Evolutionary conservation across 2,888 invertebrate species (phyloP).

Genomic region (Phyllotreta striolata): DNA sequence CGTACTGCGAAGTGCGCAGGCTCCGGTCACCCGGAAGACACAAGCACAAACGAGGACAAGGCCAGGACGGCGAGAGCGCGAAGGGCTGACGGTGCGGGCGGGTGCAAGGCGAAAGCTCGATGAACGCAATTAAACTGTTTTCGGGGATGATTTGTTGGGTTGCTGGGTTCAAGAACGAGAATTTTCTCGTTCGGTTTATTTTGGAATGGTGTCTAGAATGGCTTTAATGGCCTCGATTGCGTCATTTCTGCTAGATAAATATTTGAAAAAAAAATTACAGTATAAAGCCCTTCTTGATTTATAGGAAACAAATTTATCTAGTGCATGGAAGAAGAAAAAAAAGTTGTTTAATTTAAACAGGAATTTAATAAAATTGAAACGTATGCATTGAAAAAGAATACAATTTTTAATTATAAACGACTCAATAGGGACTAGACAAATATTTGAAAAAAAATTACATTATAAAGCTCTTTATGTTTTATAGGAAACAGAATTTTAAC

Average conservation of each 20-base stretch:
- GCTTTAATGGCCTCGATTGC: constrained; percentile 2
- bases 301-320: too few species aligned
- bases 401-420: too few species aligned
- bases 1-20: constrained; percentile 50
- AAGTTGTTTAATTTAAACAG: too few species aligned
- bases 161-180: not conserved
- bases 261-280: too few species aligned
- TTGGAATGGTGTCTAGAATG: not conserved
- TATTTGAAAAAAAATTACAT: too few species aligned
- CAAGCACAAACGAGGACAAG: constrained; percentile 48
- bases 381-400: too few species aligned
- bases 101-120: constrained; percentile 13
- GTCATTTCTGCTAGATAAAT: constrained; percentile 7
- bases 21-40: constrained; percentile 52
- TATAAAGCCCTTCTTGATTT: too few species aligned
- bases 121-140: constrained; percentile 23
- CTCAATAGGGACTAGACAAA: too few species aligned
- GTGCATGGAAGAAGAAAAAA: too few species aligned
- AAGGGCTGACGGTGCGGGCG: constrained; percentile 24
- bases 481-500: too few species aligned
- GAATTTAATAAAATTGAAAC: too few species aligned
- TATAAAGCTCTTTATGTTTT: too few species aligned
- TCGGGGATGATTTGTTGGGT: constrained; percentile 23
- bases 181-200: constrained; percentile 15
- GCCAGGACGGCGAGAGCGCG: constrained; percentile 48